Evolutionary conservation across 1,140 invertebrate species (phyloP), one percentile per base, ranked within the genome.

Genomic region (Heliconius melpomene): DNA sequence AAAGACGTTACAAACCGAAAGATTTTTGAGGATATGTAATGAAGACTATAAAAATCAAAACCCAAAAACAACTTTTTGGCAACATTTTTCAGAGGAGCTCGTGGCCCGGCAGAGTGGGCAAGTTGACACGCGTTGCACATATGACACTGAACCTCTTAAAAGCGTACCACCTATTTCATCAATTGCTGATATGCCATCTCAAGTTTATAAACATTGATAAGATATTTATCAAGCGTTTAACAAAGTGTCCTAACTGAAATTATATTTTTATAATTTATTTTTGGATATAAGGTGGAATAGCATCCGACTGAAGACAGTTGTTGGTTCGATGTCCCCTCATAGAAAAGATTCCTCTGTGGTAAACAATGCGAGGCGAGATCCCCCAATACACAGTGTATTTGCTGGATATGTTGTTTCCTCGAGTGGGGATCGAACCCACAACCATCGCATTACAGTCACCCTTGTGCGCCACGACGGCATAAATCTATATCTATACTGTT

Each of bases 181-280:
- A 26, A 66, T 66, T 29, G 23, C 60, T 66, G 60, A 66, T 66
- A 66, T 29, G 23, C 16, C 60, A 66, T 66, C 60, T 66, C 60
- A 66, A 66, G 54, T 23, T 29, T 26, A 29, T 16, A 23, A 66
- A 66, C 60, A 66, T 23, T 16, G 60, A 66, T 66, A 66, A 66
- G 60, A 66, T 66, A 66, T 66, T 66, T 66, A 66, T 66, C 60
- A 26, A 29, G 11, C 60, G 26, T 29, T 60, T 26, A 66, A 66
- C 60, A 16, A 26, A 29, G 60, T 29, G 26, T 7, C 57, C 23
- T 66, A 66, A 26, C 60, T 13, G n/a, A 13, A 66, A 66, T 29
- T 11, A 9, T 5, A 16, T 16, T 16, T 16, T 66, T 66, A 29
- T 29, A 46, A 46, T 46, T 5, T 46, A 3, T 46, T 46, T 46